Evolutionary conservation across 2,797 vertebrate species (phyloP), one percentile per base, ranked within the genome.

Genomic region (Peromyscus nudipes): DNA sequence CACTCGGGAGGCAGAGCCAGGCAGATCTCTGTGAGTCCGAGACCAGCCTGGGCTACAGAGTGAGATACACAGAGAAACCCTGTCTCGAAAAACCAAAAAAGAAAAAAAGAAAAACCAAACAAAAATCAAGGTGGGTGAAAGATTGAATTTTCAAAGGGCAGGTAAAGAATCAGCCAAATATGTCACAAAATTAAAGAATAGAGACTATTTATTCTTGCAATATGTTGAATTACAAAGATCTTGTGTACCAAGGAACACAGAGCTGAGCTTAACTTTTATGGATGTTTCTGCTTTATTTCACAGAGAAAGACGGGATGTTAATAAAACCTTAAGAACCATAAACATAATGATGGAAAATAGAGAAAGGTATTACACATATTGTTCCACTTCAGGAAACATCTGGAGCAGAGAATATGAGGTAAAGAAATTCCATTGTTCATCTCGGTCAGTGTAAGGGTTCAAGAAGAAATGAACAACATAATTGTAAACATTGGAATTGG

Each of bases 361-460:
- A 96, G 64, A 96, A 95, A 21, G 31, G 60, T 88, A 57, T 86
- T 93, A 82, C 25, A 92, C 57, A 79, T 88, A 27, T 93, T 90
- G 87, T 94, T 94, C 73, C 89, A 97, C 69, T 96, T 97, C 96
- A 98, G 96, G 96, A 97, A 97, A 97, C 95, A 97, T 65, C 91
- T 97, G 97, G 79, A 96, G 40, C 93, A 96, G 17, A 94, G 69
- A 93, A 34, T 57, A 96, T 88, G 89, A 93, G 46, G 94, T 93
- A 97, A 96, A 97, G 96, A 97, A 93, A 77, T 94, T 96, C 69
- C 57, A 79, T 5, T 90, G 67, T 80, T 96, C 96, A 93, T 94
- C 89, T 96, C 52, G 89, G 83, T 31, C 96, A 88, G 77, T 65
- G 37, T 95, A 96, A 96, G 46, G 4, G 49, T 94, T 96, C 57